phyloP scores from a whole-genome alignment of 1,140 invertebrate genomes.

The Tenebrio molitor region DNA sequence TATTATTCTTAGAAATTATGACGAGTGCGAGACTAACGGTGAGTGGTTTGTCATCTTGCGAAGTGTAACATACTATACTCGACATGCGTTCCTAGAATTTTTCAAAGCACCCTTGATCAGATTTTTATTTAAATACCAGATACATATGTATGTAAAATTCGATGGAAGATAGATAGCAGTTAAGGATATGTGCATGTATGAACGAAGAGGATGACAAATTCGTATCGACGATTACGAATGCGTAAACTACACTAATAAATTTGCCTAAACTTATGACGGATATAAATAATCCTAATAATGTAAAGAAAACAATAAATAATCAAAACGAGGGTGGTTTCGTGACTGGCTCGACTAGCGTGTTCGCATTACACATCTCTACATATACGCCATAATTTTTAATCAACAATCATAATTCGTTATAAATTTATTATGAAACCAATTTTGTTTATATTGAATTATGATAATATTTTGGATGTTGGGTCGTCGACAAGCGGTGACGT shows the following conservation, averaged over 20 bases:
- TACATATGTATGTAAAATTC: no score
- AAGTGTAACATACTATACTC: no score
- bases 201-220: slow-evolving; percentile 19
- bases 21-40: no score
- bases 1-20: no score
- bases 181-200: no score
- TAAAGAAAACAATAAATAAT: slow-evolving; percentile 53
- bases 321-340: slow-evolving; percentile 53
- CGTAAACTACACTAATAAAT: slow-evolving; percentile 51
- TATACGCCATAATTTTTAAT: slow-evolving; percentile 50
- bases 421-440: slow-evolving; percentile 46
- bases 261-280: slow-evolving; percentile 51
- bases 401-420: slow-evolving; percentile 45
- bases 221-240: slow-evolving; percentile 41
- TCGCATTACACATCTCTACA: slow-evolving; percentile 48
- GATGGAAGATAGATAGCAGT: no score
- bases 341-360: slow-evolving; percentile 56
- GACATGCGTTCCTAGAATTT: no score
- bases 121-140: no score
- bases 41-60: no score
- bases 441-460: slow-evolving; percentile 42
- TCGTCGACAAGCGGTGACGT: slow-evolving; percentile 11
- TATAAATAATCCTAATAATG: slow-evolving; percentile 54
- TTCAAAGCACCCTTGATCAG: no score
- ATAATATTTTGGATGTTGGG: slow-evolving; percentile 16